A percentile compares a stretch with the other conserved stretches of the same genome.
These are phyloP conservation scores for Halcyon malimbica DNA, from an alignment of 2,113 vertebrate genomes.

Conservation along the genomic window DNA sequence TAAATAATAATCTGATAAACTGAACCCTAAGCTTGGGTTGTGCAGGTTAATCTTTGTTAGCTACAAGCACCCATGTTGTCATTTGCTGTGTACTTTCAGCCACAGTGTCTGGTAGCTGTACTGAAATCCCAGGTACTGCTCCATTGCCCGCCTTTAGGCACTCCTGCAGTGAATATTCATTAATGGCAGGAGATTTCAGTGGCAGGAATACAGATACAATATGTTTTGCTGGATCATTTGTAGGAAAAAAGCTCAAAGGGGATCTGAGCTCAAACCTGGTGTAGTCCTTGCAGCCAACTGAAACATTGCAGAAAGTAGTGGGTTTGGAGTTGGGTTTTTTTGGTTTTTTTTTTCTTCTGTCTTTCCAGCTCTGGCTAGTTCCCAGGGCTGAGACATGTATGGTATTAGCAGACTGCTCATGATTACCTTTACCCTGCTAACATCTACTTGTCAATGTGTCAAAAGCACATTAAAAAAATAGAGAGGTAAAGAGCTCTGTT, in stretches of 20 bases:
- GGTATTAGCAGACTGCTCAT: background rate
- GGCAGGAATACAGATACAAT: background rate
- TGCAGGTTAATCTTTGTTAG: background rate
- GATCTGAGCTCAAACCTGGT: background rate
- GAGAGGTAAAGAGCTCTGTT: background rate
- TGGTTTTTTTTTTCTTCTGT: background rate
- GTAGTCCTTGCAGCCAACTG: background rate
- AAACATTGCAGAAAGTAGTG: background rate
- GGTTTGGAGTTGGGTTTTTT: background rate
- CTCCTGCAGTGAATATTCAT: background rate
- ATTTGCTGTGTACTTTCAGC: background rate
- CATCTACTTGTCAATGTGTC: background rate
- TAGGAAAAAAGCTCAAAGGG: background rate
- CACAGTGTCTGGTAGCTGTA: background rate
- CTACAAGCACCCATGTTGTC: background rate
- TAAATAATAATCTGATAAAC: background rate
- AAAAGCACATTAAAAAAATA: background rate
- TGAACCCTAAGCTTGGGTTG: background rate
- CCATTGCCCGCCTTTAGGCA: background rate
- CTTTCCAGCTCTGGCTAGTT: background rate
- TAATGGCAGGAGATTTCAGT: background rate
- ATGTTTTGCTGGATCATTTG: background rate
- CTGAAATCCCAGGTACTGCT: background rate
- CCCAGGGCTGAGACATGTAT: rapidly evolving
- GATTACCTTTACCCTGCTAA: background rate